These are phyloP conservation scores for Cebidichthys violaceus DNA, from an alignment of 2,113 vertebrate species.

Conservation along the genomic window DNA sequence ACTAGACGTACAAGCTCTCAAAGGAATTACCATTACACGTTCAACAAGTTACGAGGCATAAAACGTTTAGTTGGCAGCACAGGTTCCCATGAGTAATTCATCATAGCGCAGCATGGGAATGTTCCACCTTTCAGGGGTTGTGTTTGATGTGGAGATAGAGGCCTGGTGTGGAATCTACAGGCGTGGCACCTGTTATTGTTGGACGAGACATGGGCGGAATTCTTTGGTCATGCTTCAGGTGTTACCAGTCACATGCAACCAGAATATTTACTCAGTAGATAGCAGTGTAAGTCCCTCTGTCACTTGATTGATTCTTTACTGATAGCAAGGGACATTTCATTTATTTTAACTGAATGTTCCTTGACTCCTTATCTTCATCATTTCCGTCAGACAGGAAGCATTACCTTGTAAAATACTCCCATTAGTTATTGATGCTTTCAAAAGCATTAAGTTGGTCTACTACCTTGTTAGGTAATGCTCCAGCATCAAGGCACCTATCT, in stretches of 20 bases:
- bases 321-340: not conserved
- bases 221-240: conserved; percentile 55
- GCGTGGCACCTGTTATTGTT: conserved; percentile 58
- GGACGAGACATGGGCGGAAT: conserved; percentile 52
- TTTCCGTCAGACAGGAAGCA: not conserved
- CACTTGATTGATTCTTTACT: conserved; percentile 7
- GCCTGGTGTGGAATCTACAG: conserved; percentile 32
- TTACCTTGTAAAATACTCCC: not conserved
- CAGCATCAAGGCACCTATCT: not conserved
- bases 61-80: not conserved
- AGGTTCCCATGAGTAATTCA: conserved; percentile 63
- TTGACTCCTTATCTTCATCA: not conserved
- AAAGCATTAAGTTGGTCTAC: not conserved
- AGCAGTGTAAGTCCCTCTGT: not conserved
- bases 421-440: not conserved
- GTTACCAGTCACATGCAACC: conserved; percentile 8
- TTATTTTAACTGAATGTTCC: not conserved
- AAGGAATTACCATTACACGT: conserved; percentile 4
- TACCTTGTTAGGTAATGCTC: not conserved
- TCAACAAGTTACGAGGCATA: not conserved
- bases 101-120: conserved; percentile 53
- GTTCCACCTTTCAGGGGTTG: conserved; percentile 18
- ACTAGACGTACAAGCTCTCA: conserved; percentile 16
- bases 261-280: not conserved
- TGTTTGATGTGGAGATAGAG: conserved; percentile 64